Evolutionary conservation across 2,113 vertebrate species (phyloP), one percentile per base, ranked within the genome.

Genomic region (Oreochromis aureus): DNA sequence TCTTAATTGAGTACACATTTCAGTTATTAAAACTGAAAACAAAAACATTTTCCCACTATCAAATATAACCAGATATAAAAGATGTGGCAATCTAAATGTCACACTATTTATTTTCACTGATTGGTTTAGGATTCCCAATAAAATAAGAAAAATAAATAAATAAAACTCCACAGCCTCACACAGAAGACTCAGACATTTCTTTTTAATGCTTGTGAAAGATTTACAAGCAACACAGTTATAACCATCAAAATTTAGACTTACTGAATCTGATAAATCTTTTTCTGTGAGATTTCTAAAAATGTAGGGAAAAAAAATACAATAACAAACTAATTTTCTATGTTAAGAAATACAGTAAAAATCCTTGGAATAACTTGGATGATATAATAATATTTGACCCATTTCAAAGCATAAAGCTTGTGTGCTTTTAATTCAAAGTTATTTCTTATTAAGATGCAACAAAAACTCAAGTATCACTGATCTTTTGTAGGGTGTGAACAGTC

Each of bases 311-410:
- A 5, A 51, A 51, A n/a, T 3, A 1, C 48, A 53, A 5, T 53
- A 53, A 53, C 19, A n/a, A 53, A 53, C 0, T 0, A 10, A n/a
- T 53, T n/a, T 53, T 53, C 51, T 5, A 53, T 10, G 19, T 54
- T 10, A 54, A 18, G 51, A 54, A 54, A 54, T 54, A 1, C 19
- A 10, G 51, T 54, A n/a, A 54, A 54, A 54, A 54, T n/a, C 51
- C 5, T 0, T 54, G 51, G 0, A n/a, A 54, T n/a, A 54, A n/a
- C 0, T n/a, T n/a, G 0, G 51, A n/a, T 54, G 51, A 6, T 54
- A 7, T 54, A 54, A 54, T 53, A 53, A 53, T n/a, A 53, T 54
- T 54, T 54, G 19, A 54, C 0, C 51, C 0, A 0, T n/a, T 54
- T 54, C 51, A 54, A 53, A 54, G 51, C 51, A n/a, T 5, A 54